These are phyloP conservation scores for Balanococcus diminutus DNA, from an alignment of 2,888 invertebrate species.

Conservation along the genomic window DNA sequence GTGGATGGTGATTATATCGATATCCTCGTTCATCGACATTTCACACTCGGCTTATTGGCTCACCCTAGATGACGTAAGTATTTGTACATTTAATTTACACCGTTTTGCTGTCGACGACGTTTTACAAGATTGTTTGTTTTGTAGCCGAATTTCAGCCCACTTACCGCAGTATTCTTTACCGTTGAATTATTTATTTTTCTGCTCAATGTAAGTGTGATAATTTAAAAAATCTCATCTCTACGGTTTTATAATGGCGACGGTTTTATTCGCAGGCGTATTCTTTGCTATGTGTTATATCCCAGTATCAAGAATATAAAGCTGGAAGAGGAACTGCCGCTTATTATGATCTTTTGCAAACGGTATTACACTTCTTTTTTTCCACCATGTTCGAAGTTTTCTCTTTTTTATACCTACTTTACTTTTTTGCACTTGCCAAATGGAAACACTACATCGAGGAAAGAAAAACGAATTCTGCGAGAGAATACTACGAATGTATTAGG, in stretches of 20 bases:
- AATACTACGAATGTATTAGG: constrained; percentile 16
- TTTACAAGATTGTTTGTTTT: constrained; percentile 61
- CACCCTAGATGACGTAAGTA: constrained; percentile 70
- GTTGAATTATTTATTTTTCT: constrained; percentile 78
- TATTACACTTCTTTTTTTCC: background rate
- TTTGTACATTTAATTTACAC: constrained; percentile 34
- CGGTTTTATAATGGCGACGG: background rate
- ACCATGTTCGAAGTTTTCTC: background rate
- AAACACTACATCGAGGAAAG: background rate
- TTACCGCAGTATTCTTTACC: constrained; percentile 76
- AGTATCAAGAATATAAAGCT: constrained; percentile 79
- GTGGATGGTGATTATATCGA: constrained; percentile 73
- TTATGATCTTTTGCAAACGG: constrained; percentile 61
- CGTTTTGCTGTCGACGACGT: background rate
- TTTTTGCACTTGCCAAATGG: background rate
- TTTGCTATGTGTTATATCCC: constrained; percentile 82
- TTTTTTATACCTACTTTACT: no score
- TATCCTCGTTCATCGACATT: constrained; percentile 72
- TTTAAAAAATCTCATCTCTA: background rate
- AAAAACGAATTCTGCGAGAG: background rate
- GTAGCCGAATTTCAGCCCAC: constrained; percentile 75
- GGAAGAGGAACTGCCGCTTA: constrained; percentile 75
- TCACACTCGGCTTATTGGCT: constrained; percentile 72
- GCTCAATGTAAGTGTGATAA: constrained; percentile 73
- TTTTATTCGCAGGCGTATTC: constrained; percentile 72